Conservation (phyloP, 2,797 vertebrate genomes). For the Lacerta agilis region DNA sequence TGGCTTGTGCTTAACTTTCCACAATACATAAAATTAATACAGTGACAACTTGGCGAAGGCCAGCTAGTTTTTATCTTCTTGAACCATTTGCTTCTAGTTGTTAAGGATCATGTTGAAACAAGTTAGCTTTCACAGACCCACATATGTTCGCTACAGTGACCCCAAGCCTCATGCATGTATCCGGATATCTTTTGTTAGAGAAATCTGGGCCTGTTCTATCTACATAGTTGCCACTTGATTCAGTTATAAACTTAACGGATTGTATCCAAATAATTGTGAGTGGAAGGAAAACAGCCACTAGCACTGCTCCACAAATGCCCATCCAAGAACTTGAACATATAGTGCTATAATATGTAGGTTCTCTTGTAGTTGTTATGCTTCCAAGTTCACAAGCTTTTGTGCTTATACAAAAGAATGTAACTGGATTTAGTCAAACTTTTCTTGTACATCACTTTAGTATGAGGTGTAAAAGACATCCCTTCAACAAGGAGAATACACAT, state of each 20-base stretch:
- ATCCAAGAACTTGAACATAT: not conserved
- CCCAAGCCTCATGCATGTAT: slow-evolving; percentile 14
- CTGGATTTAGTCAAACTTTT: not conserved
- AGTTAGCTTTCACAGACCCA: slow-evolving; percentile 18
- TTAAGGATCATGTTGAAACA: not conserved
- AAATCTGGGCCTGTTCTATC: not conserved
- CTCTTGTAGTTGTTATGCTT: not conserved
- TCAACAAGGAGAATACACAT: not conserved
- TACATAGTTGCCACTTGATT: not conserved
- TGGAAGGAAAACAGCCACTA: not conserved
- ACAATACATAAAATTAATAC: slow-evolving; percentile 7
- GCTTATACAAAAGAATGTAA: not conserved
- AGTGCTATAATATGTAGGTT: not conserved
- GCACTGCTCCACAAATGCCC: not conserved
- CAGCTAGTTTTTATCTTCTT: not conserved
- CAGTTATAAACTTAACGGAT: not conserved
- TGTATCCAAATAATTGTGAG: not conserved
- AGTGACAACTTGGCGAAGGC: not conserved
- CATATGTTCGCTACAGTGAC: slow-evolving; percentile 31
- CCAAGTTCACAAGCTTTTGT: not conserved
- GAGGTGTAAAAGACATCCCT: not conserved
- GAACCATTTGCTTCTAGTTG: not conserved
- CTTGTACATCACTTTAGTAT: not conserved
- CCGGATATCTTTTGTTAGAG: slow-evolving; percentile 15
- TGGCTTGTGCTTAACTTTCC: slow-evolving; percentile 23